Evolutionary conservation across 2,888 invertebrate genomes (phyloP).

Genomic region (Drosophila falleni): DNA sequence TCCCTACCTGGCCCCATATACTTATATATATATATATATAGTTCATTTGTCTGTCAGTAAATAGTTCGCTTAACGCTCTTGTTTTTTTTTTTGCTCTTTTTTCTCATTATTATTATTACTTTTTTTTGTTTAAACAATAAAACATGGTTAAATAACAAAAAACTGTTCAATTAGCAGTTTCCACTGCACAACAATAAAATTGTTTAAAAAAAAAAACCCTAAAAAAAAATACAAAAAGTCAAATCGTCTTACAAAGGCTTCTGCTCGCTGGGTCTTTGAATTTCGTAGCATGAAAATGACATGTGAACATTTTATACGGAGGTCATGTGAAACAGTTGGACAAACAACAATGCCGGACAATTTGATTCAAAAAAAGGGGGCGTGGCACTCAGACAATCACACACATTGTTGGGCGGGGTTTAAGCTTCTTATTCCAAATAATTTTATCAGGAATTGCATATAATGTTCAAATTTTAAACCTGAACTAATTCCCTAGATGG

Average conservation of each 20-base stretch:
- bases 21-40: neutral
- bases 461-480: too few relatives aligned
- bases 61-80: conserved; percentile 51
- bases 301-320: conserved; percentile 35
- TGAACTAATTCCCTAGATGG: too few relatives aligned
- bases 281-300: conserved; percentile 20
- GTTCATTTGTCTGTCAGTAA: conserved; percentile 48
- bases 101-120: conserved; percentile 16
- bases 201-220: conserved; percentile 18
- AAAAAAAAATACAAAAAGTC: conserved; percentile 6
- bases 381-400: conserved; percentile 2
- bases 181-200: conserved; percentile 27
- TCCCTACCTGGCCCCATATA: neutral
- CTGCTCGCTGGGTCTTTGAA: conserved; percentile 26
- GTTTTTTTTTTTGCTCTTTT: conserved; percentile 10
- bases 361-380: conserved; percentile 10
- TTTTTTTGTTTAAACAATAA: conserved; percentile 46
- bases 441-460: neutral
- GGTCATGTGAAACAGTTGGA: conserved; percentile 68
- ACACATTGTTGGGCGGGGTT: neutral
- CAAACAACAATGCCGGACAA: conserved; percentile 7
- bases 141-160: conserved; percentile 53
- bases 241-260: conserved; percentile 28
- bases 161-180: conserved; percentile 67
- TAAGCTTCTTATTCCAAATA: neutral